Evolutionary conservation across 2,113 vertebrate genomes (phyloP), one percentile per base, ranked within the genome.

Genomic region (Megaptera novaeangliae): DNA sequence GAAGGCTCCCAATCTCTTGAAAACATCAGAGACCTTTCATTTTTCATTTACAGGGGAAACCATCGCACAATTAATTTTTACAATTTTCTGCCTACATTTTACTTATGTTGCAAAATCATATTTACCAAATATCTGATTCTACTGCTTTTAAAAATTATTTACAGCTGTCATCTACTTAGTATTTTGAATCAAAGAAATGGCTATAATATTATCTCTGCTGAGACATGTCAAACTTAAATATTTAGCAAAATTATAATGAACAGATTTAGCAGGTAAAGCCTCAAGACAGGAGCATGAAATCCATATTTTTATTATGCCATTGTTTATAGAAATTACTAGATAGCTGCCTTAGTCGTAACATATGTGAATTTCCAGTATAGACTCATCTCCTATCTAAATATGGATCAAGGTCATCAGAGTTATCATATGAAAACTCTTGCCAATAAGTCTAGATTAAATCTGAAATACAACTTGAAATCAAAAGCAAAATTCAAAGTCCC

Each of bases 281-380:
- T 82, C 86, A 20, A 8, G 1, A 31, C 34, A 3, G 18, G 91
- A 97, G 20, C 13, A 8, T 83, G 29, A 75, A 81, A 71, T 96
- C 95, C 77, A 39, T 97, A 84, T 88, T 88, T 66, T 93, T 98
- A 68, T 88, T 97, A 93, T 98, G 75, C 94, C 23, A 95, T 72
- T 88, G 90, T 93, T 55, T 71, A 69, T 78, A 96, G 95, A 96
- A 91, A 57, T 95, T 92, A 84, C 69, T 96, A 82, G 68, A 63
- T 89, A 69, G 92, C 95, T 98, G 75, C 98, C 97, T 98, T 96
- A 85, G 71, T 97, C 93, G 92, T 96, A 92, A 36, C 96, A 95
- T 97, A 96, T 97, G 97, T 98, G 92, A 88, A 74, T 98, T 91
- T 98, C 97, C 94, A 97, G 98, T 97, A 97, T 97, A 96, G 96